Evolutionary conservation across 2,888 invertebrate genomes (phyloP).

Genomic region (Parapristionchus giblindavisi): DNA sequence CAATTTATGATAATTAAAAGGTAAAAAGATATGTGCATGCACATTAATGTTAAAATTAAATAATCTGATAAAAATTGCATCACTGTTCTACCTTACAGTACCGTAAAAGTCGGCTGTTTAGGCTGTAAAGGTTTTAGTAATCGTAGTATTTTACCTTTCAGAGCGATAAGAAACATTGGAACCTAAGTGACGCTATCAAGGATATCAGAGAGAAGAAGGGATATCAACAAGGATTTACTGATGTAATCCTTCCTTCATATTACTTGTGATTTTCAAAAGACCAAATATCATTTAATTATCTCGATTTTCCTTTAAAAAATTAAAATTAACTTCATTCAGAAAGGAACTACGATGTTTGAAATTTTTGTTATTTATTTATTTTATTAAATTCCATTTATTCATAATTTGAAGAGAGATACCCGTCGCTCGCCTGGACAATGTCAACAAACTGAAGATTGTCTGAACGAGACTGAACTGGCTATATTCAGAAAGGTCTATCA

Average conservation of each 20-base stretch:
- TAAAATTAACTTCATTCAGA: neutral
- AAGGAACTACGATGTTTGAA: neutral
- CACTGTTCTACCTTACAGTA: neutral
- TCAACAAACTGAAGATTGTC: conserved; percentile 60
- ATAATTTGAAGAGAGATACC: conserved; percentile 7
- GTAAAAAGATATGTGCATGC: too few species aligned
- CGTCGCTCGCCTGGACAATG: conserved; percentile 42
- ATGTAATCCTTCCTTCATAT: neutral
- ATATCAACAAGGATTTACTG: conserved; percentile 51
- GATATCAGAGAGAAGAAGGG: conserved; percentile 56
- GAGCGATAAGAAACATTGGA: conserved; percentile 38
- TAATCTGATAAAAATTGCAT: too few species aligned
- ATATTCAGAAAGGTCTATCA: conserved; percentile 61
- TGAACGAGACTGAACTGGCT: conserved; percentile 58
- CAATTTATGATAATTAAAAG: neutral
- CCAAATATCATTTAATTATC: too few species aligned
- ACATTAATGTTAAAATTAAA: too few species aligned
- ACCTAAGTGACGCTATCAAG: conserved; percentile 53
- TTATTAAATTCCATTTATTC: neutral
- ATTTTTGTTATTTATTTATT: neutral
- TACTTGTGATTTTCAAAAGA: too few species aligned
- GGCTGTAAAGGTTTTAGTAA: too few species aligned
- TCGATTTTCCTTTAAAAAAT: neutral
- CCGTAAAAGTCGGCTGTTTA: neutral
- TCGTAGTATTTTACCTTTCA: neutral